These are phyloP conservation scores for Aix galericulata DNA, from an alignment of 2,113 vertebrate species.

Conservation along the genomic window DNA sequence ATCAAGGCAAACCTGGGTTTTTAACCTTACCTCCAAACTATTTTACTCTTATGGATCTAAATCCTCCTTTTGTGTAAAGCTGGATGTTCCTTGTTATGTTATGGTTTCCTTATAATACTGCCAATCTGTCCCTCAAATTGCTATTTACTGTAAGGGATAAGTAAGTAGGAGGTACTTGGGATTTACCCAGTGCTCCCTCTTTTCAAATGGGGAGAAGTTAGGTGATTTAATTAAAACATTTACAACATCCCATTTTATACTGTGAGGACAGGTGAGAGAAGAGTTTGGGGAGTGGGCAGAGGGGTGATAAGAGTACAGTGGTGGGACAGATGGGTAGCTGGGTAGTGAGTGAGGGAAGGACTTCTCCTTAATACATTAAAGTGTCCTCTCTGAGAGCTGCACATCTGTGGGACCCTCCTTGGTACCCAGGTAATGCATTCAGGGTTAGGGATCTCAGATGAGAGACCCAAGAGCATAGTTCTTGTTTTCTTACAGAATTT, in stretches of 20 bases:
- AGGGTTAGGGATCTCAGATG: neutral
- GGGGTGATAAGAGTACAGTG: neutral
- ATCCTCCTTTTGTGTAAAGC: neutral
- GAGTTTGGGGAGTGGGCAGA: neutral
- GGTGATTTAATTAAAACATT: neutral
- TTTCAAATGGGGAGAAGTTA: neutral
- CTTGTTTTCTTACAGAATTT: neutral
- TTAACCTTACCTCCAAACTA: neutral
- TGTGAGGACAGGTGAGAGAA: neutral
- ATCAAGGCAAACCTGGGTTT: neutral
- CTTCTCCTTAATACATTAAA: accelerated
- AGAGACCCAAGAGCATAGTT: neutral
- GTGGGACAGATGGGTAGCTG: neutral
- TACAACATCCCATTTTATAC: neutral
- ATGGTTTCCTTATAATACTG: neutral
- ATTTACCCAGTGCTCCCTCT: neutral
- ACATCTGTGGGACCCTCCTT: neutral
- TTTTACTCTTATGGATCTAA: neutral
- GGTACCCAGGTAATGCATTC: neutral
- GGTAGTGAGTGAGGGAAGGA: neutral
- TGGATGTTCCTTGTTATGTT: neutral
- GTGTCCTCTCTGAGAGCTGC: neutral
- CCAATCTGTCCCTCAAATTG: neutral
- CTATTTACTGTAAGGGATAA: neutral
- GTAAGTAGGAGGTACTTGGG: neutral